A percentile compares a stretch with the other conserved stretches of the same genome.
These are phyloP conservation scores for Onchidella celtica DNA, from an alignment of 2,888 invertebrate species.

Conservation along the genomic window DNA sequence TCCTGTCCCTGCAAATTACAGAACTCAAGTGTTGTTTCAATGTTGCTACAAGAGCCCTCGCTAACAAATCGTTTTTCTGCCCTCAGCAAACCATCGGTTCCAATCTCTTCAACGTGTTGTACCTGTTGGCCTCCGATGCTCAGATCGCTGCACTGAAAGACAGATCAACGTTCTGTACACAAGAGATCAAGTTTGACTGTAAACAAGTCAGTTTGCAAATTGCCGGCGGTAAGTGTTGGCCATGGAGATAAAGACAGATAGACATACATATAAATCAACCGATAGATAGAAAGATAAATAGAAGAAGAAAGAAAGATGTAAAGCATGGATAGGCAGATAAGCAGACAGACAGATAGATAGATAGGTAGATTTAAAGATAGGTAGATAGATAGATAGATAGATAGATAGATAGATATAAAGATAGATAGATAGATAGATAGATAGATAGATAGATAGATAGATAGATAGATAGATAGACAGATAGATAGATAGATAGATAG, in stretches of 20 bases:
- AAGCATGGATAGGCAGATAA: neutral
- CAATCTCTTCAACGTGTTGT: neutral
- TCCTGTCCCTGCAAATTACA: too few relatives aligned
- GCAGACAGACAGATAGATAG: neutral
- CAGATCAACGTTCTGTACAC: conserved; percentile 64
- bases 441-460: neutral
- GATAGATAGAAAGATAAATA: neutral
- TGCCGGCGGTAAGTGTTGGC: conserved; percentile 14
- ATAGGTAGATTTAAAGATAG: neutral
- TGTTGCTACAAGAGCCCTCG: too few relatives aligned
- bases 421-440: neutral
- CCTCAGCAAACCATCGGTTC: neutral
- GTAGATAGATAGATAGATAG: neutral
- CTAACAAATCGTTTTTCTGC: too few relatives aligned
- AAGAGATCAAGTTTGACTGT: conserved; percentile 55
- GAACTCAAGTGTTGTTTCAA: too few relatives aligned
- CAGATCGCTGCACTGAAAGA: conserved; percentile 65
- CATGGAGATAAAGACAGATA: conserved; percentile 23
- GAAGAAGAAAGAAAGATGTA: too few relatives aligned
- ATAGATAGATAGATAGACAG: neutral
- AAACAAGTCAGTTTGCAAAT: conserved; percentile 4
- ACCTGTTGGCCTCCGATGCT: conserved; percentile 54
- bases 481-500: too few relatives aligned
- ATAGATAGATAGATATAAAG: neutral
- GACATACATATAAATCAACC: neutral